Percentiles rank a stretch among this genome's conserved stretches.
Conservation (phyloP, 2,797 vertebrate species). For the Hirundo rustica region DNA sequence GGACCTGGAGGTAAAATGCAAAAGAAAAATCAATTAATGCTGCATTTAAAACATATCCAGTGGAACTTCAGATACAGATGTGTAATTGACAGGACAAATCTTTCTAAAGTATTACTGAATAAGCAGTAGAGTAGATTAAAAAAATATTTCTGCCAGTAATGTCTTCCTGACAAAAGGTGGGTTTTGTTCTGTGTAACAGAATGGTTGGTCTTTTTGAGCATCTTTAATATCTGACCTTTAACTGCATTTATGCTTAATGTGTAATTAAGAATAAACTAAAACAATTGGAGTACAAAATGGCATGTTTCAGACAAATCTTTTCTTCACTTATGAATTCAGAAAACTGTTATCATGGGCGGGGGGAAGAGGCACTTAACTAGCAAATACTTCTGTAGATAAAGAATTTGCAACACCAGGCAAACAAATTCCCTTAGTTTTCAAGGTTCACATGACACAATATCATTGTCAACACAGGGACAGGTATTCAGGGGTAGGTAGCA, state of each 20-base stretch:
- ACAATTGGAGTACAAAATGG: not conserved
- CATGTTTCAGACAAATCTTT: not conserved
- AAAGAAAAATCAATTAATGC: not conserved
- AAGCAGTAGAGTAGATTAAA: not conserved
- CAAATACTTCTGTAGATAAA: not conserved
- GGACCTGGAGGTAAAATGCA: slow-evolving; percentile 81
- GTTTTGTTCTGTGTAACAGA: slow-evolving; percentile 45
- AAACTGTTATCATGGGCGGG: not conserved
- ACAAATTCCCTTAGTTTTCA: not conserved
- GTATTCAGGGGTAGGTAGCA: not conserved
- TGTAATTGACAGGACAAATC: not conserved
- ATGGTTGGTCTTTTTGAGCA: not conserved
- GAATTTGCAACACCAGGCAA: not conserved
- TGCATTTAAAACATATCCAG: not conserved
- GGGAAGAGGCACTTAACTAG: not conserved
- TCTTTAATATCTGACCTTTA: not conserved
- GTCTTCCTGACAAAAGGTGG: not conserved
- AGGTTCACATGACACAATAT: not conserved
- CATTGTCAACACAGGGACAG: not conserved
- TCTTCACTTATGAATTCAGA: not conserved
- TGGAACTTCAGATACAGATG: slow-evolving; percentile 2
- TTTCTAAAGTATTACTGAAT: not conserved
- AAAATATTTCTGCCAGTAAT: not conserved
- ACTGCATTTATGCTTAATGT: not conserved
- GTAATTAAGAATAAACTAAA: slow-evolving; percentile 16